These are phyloP conservation scores for Morus bassanus DNA, from an alignment of 2,797 vertebrate species.

Conservation along the genomic window DNA sequence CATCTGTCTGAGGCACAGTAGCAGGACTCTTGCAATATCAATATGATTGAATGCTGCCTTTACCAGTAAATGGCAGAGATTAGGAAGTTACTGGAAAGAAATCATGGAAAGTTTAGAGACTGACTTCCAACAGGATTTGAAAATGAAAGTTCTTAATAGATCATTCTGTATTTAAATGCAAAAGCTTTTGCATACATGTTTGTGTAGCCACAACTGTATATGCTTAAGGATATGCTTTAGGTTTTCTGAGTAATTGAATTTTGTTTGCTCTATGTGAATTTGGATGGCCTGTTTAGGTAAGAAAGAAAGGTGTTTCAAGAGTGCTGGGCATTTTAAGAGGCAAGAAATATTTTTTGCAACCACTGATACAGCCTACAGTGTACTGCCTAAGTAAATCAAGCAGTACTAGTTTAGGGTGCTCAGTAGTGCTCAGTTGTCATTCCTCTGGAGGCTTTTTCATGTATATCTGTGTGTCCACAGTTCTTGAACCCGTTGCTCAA, in stretches of 20 bases:
- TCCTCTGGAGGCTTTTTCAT: not conserved
- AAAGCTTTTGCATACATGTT: not conserved
- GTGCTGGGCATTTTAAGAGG: not conserved
- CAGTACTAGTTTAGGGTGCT: not conserved
- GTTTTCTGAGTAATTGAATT: not conserved
- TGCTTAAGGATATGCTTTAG: not conserved
- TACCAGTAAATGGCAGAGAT: not conserved
- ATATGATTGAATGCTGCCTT: not conserved
- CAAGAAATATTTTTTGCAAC: not conserved
- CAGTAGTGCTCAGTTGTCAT: not conserved
- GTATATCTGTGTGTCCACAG: fast-evolving
- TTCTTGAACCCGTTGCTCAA: not conserved
- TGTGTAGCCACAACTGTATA: not conserved
- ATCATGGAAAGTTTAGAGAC: not conserved
- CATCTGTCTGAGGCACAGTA: not conserved
- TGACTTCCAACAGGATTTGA: not conserved
- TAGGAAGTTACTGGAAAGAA: not conserved
- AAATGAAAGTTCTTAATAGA: not conserved
- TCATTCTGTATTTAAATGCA: not conserved
- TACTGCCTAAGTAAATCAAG: not conserved
- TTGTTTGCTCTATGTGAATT: not conserved
- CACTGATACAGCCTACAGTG: not conserved
- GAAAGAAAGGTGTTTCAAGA: not conserved
- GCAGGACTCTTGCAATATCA: not conserved
- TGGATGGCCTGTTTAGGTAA: not conserved